Conservation (phyloP, 2,113 vertebrate genomes). For the Oncorhynchus kisutch region DNA sequence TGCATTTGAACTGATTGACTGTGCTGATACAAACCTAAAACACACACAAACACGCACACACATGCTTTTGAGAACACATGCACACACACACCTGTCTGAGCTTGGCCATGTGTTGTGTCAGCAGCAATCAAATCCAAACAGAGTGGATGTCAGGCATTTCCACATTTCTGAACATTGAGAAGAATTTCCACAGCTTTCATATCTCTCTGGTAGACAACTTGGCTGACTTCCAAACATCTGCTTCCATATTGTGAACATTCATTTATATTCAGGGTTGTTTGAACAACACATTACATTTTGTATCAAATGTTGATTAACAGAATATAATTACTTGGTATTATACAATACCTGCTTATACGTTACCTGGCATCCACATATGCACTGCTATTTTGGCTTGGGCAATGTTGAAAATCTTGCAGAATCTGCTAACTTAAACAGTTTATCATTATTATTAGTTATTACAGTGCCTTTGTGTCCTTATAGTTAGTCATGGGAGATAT, state of each 20-base stretch:
- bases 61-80: not conserved
- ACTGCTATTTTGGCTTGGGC: no score
- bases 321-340: no score
- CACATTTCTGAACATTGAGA: not conserved
- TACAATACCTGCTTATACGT: no score
- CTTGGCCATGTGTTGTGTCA: not conserved
- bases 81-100: constrained; percentile 1
- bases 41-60: not conserved
- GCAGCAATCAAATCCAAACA: not conserved
- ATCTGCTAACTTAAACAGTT: not conserved
- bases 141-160: constrained; percentile 4
- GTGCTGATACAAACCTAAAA: not conserved
- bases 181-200: not conserved
- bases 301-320: not conserved
- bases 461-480: not conserved
- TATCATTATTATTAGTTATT: not conserved
- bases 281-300: no score
- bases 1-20: not conserved
- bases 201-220: not conserved
- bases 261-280: not conserved
- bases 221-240: not conserved
- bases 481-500: not conserved
- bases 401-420: not conserved
- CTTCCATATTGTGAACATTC: not conserved
- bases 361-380: no score